Evolutionary conservation across 2,113 vertebrate genomes (phyloP), one percentile per base, ranked within the genome.

Genomic region (Spheniscus mendiculus): DNA sequence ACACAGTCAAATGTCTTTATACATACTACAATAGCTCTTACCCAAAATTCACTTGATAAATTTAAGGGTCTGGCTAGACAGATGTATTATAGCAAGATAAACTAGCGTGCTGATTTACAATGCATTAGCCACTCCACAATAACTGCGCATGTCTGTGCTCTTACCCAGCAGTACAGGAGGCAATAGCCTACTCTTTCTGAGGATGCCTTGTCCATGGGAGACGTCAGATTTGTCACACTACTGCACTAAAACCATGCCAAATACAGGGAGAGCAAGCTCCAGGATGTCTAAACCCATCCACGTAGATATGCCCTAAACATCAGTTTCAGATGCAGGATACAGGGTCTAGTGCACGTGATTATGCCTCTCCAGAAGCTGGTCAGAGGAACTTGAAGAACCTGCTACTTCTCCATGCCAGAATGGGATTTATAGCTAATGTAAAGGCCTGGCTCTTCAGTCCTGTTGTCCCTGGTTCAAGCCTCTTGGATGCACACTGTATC

Each of bases 1-100:
- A 86, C 14, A 19, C 6, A 85, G 27, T 65, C 50, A 80, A 78
- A 96, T 80, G 45, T 83, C 61, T 53, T 69, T 70, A 47, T n/a
- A 59, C 15, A 26, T 34, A 50, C 61, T 59, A 26, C 23, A 94
- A 6, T 17, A 94, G 34, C 40, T 95, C 87, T 67, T 22, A 32
- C 20, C 17, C 94, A 89, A 95, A 83, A 94, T 84, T 93, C 70
- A 91, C 47, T 88, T 67, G 42, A 89, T 84, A 97, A 97, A 96
- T 96, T 55, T 86, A 93, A 84, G 76, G 40, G 72, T n/a, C 67
- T 96, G 42, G 47, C 47, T 63, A 56, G 71, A 53, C 11, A 61
- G 55, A n/a, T 36, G 42, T 62, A 36, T 59, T 38, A 71, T 5
- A 36, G 22, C 19, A 92, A 81, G 74, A 83, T 22, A 80, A 90